Evolutionary conservation across 2,113 vertebrate genomes (phyloP), one percentile per base, ranked within the genome.

Genomic region (Cromileptes altivelis): DNA sequence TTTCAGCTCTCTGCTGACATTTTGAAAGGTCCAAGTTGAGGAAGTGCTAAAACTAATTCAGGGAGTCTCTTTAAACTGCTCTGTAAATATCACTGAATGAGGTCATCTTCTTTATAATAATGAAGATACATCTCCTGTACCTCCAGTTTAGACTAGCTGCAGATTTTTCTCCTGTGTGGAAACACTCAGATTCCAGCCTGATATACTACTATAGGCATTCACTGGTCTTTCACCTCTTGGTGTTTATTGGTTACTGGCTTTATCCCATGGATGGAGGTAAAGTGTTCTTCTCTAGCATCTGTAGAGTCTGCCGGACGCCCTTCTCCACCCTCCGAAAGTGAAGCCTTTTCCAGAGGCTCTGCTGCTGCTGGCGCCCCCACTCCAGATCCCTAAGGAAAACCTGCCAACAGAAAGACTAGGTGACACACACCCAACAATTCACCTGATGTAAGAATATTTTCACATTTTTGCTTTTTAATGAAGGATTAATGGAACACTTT

Each of bases 341-440:
- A 78, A 96, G 94, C 90, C 96, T 98, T 88, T 97, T 98, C 97
- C 96, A 97, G 18, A 97, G 89, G 63, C 95, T 98, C 23, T 78
- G 92, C 27, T 97, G 97, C 90, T 97, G 96, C 4, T 94, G 93
- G 10, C 96, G 95, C 25, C 97, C 98, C 81, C 96, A 96, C 87
- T 98, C 97, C 90, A 99, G 94, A 61, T 99, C 98, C 60, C 94
- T 94, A 78, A 98, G 95, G 82, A 99, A 95, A 10, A 96, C 93
- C 94, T 94, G 85, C 27, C 82, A 9, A 77, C 11, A 78, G 15
- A 18, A 19, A 9, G 14, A 45, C 19, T 3, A 3, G 3, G n/a
- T 76, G 11, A 42, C 19, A 12, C 2, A 25, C 3, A 3, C 25
- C 6, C 11, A 18, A 67, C 19, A 19, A 37, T 7, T 3, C 8